These are phyloP conservation scores for Drosophila triauraria DNA, from an alignment of 1,140 invertebrate genomes.

Conservation along the genomic window DNA sequence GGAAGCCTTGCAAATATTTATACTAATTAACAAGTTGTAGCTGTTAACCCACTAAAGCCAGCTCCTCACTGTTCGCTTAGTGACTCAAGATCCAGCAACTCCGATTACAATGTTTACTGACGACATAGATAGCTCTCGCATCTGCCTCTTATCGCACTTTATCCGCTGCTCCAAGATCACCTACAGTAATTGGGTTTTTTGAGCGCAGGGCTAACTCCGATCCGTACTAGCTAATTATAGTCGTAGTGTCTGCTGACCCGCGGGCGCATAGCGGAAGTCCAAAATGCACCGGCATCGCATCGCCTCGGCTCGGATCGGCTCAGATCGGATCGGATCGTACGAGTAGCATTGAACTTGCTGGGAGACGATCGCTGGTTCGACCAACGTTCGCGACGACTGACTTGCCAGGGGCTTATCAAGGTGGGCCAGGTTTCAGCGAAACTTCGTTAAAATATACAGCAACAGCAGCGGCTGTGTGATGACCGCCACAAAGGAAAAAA, in stretches of 20 bases:
- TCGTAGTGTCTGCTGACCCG: conserved; percentile 8
- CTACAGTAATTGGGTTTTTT: conserved; percentile 12
- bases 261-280: conserved; percentile 57
- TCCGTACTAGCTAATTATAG: conserved; percentile 42
- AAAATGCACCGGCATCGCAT: conserved; percentile 54
- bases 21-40: conserved; percentile 17
- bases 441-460: conserved; percentile 58
- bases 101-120: conserved; percentile 36
- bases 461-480: conserved; percentile 39
- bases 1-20: conserved; percentile 9
- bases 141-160: conserved; percentile 14
- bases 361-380: conserved; percentile 30
- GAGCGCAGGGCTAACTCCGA: conserved; percentile 20
- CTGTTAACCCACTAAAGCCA: conserved; percentile 16
- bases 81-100: conserved; percentile 33
- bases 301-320: conserved; percentile 2
- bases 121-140: conserved; percentile 34
- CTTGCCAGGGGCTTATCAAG: conserved; percentile 64
- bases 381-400: conserved; percentile 12
- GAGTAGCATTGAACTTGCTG: conserved; percentile 71
- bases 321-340: conserved; percentile 21
- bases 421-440: conserved; percentile 70
- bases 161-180: conserved; percentile 24
- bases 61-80: neutral
- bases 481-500: conserved; percentile 69